Conservation (phyloP, 2,797 vertebrate genomes). For the Cuculus canorus region DNA sequence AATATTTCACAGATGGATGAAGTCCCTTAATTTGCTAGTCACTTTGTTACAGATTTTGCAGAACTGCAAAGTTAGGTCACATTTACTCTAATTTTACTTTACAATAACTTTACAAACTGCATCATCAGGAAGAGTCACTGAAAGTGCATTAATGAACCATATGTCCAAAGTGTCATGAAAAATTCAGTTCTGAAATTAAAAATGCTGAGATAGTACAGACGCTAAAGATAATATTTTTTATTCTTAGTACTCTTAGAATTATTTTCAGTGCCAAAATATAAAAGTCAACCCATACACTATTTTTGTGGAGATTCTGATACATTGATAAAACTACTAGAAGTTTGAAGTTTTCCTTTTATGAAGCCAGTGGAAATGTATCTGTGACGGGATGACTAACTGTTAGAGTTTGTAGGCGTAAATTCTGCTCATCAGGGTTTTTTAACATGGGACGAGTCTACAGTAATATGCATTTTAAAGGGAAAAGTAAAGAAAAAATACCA, state of each 20-base stretch:
- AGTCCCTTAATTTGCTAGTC: slow-evolving; percentile 61
- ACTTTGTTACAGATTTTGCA: slow-evolving; percentile 41
- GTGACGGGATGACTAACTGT: background rate
- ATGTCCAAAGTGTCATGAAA: slow-evolving; percentile 1
- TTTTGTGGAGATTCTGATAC: background rate
- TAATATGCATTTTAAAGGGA: background rate
- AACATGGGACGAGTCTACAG: background rate
- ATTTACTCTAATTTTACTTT: slow-evolving; percentile 31
- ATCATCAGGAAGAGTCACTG: background rate
- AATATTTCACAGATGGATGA: slow-evolving; percentile 76
- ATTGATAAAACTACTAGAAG: background rate
- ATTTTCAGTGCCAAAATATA: background rate
- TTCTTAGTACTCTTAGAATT: background rate
- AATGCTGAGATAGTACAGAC: background rate
- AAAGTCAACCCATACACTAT: background rate
- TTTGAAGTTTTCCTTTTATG: background rate
- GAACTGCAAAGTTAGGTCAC: slow-evolving; percentile 40
- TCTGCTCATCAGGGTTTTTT: background rate
- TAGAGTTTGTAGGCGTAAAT: fast-evolving
- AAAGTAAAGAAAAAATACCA: background rate
- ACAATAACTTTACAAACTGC: background rate
- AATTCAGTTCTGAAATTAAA: background rate
- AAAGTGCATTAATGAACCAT: background rate
- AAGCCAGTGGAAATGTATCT: background rate
- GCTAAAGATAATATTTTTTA: background rate